A percentile compares a stretch with the other conserved stretches of the same genome.
phyloP scores from a whole-genome alignment of 92 coral and sea anemone genomes.

The Epizoanthus fatuus region DNA sequence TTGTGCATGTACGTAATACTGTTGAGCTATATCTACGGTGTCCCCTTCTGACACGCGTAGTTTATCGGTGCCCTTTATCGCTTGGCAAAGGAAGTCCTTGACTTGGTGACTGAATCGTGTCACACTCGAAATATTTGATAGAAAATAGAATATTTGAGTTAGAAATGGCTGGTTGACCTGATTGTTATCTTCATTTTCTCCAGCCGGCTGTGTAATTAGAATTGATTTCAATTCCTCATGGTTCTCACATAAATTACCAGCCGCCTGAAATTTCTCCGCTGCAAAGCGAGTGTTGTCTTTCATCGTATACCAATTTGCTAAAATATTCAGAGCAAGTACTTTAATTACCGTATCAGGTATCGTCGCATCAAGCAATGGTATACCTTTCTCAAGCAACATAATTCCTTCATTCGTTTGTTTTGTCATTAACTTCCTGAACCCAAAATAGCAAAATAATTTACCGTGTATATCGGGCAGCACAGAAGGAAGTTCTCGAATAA shows the following conservation, averaged over 20 bases:
- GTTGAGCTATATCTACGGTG: not conserved
- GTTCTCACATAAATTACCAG: not conserved
- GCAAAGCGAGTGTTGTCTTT: not conserved
- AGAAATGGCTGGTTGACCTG: not conserved
- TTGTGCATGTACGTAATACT: not conserved
- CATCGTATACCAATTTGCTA: not conserved
- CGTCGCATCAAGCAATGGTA: not conserved
- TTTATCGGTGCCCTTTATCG: not conserved
- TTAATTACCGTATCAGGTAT: not conserved
- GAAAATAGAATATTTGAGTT: not conserved
- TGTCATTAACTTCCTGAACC: not conserved
- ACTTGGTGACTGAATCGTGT: not conserved
- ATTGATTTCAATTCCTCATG: not conserved
- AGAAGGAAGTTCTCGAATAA: not conserved
- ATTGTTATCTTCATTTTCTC: not conserved
- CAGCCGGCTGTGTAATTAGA: not conserved
- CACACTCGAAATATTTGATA: not conserved
- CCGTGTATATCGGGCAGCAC: not conserved
- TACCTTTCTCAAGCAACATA: not conserved
- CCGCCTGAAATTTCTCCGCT: not conserved
- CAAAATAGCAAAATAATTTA: not conserved
- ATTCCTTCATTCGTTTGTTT: not conserved
- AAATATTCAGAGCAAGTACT: not conserved
- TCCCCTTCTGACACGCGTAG: not conserved
- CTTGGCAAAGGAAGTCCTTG: not conserved